Base-by-base conservation (phyloP, 2,113 vertebrate species). In the Hippocampus mohnikei region DNA sequence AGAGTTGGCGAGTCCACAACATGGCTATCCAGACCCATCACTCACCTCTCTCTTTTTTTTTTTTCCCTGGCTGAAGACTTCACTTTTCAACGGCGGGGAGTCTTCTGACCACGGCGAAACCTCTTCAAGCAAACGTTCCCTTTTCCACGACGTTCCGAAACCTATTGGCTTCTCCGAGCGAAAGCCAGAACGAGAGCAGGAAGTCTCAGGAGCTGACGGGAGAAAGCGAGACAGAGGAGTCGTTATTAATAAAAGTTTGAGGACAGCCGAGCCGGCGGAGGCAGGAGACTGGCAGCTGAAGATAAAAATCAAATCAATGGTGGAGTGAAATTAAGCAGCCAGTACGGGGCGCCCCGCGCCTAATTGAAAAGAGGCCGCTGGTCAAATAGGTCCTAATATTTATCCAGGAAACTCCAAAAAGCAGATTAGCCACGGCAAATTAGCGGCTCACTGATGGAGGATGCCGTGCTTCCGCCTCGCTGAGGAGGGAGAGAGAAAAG, bases 221-320 rank as follows among this genome's bases (percentile, higher is more conserved):
- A 0, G 7, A 66, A 41, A 65, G 61, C 70, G 8, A 78, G 9
- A 63, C 15, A 66, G 4, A 25, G 18, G 67, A 64, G 37, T 27
- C 29, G n/a, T 20, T 40, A 52, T 85, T 70, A 72, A 74, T 73
- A 44, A 70, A 76, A 78, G 50, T 40, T 70, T 70, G 77, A 85
- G 82, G 69, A 27, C 52, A 29, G 48, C 64, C 41, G 21, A 50
- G 10, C 55, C 33, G 48, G 41, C 8, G 77, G 56, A 23, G 25
- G 72, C 62, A 79, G 9, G 11, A 69, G 69, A 59, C 27, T 55
- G 1, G 25, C 12, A 58, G 69, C 40, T 3, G 23, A 12, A 74
- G 71, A 82, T 61, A 76, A 73, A 74, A 53, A 84, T 71, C 69
- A 68, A 83, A 83, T 76, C 72, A 60, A 78, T 68, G 58, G 10